These are phyloP conservation scores for honey bee (Apis mellifera) DNA, from an alignment of 1,140 invertebrate species.

Conservation along the genomic window Amel_HAv3.1 CM009936.2:10345501-10346000, in stretches of 20 bases:
- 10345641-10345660: neutral
- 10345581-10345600: neutral
- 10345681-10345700: constrained; percentile 15
- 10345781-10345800: constrained; percentile 36
- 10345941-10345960: neutral
- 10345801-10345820: constrained; percentile 40
- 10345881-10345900: neutral
- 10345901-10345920: too few relatives aligned
- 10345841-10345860: neutral
- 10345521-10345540: neutral
- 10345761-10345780: constrained; percentile 24
- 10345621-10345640: neutral
- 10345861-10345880: too few relatives aligned
- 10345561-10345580: neutral
- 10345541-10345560: neutral
- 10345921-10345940: neutral
- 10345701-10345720: neutral
- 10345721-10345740: neutral
- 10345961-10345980: too few relatives aligned
- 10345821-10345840: neutral
- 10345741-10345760: constrained; percentile 14
- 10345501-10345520: too few relatives aligned
- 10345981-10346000: neutral
- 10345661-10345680: constrained; percentile 4
- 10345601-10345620: neutral